phyloP scores from a whole-genome alignment of 2,113 vertebrate species.

The Pluvianellus socialis region DNA sequence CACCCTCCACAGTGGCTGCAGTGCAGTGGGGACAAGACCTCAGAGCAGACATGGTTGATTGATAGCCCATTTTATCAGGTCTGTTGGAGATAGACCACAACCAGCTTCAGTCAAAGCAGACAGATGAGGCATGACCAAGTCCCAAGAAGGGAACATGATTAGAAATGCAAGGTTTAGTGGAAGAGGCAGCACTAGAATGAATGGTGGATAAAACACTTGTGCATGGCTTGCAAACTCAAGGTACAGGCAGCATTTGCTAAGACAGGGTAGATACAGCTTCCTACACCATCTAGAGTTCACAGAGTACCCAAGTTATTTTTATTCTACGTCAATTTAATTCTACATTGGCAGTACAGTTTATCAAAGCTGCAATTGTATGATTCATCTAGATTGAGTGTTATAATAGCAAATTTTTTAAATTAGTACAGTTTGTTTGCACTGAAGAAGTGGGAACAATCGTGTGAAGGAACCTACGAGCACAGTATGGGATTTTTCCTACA shows the following conservation, averaged over 20 bases:
- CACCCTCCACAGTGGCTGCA: not conserved
- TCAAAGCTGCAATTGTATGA: not conserved
- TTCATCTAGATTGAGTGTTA: not conserved
- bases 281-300: not conserved
- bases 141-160: accelerated
- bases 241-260: not conserved
- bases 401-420: not conserved
- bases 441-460: not conserved
- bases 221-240: not conserved
- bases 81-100: not conserved
- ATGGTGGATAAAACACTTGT: too few relatives aligned
- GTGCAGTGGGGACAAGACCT: accelerated
- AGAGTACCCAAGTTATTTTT: not conserved
- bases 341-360: not conserved
- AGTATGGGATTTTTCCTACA: not conserved
- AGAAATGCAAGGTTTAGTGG: not conserved
- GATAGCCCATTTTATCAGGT: not conserved
- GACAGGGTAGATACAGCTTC: not conserved
- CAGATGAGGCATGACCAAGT: not conserved
- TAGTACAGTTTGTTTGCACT: not conserved
- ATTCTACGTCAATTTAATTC: not conserved
- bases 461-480: not conserved
- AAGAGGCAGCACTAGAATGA: not conserved
- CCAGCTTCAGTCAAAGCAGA: not conserved
- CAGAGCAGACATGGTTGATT: accelerated